Conservation (phyloP, 30 jellyfish, hydroid and myxozoan species). For the Cassiopea xamachana region DNA sequence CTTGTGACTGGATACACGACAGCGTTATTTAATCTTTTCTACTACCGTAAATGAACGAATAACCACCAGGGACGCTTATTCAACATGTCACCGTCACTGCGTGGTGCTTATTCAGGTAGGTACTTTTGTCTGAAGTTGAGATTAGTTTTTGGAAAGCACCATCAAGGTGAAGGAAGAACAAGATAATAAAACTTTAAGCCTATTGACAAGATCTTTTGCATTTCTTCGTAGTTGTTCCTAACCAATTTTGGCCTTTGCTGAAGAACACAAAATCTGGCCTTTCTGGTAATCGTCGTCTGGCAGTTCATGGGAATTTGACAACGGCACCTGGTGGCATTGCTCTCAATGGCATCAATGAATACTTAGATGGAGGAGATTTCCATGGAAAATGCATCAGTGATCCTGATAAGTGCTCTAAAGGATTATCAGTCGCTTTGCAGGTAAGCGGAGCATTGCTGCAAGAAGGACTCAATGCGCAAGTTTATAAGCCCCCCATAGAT, state of each 20-base stretch:
- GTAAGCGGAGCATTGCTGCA: constrained; percentile 8
- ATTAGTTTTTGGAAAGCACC: no score
- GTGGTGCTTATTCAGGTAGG: no score
- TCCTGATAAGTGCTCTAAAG: constrained; percentile 93
- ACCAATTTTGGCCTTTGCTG: constrained; percentile 92
- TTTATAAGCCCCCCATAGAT: background rate
- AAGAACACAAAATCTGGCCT: constrained; percentile 87
- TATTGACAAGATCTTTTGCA: background rate
- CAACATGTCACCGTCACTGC: no score
- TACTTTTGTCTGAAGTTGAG: no score
- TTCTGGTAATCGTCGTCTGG: constrained; percentile 90
- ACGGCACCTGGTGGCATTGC: constrained; percentile 84
- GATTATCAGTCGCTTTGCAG: constrained; percentile 94
- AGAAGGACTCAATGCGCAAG: background rate
- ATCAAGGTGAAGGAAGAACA: no score
- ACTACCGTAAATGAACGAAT: no score
- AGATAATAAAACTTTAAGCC: background rate
- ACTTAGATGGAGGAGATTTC: constrained; percentile 96
- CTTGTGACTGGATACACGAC: no score
- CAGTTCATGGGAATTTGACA: constrained; percentile 80
- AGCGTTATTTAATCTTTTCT: no score
- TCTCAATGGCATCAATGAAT: constrained; percentile 78
- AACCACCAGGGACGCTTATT: no score
- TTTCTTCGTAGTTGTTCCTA: constrained; percentile 76
- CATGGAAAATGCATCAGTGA: constrained; percentile 95